Evolutionary conservation across 1,140 invertebrate species (phyloP).

Genomic region (Pteromalus puparum): DNA sequence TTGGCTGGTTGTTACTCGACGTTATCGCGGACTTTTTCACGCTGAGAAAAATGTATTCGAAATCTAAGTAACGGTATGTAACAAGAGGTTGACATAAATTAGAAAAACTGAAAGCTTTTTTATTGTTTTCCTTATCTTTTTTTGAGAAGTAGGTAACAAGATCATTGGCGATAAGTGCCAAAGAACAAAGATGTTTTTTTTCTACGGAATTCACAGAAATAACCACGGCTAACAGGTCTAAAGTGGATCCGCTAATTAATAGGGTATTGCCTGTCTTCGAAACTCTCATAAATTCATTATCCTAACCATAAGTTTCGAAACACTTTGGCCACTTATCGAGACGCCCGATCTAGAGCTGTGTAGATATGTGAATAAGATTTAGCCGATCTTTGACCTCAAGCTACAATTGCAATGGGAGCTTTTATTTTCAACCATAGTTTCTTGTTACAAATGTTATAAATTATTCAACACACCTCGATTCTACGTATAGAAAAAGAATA

Average conservation of each 20-base stretch:
- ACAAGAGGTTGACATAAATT: too few species aligned
- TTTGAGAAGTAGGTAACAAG: too few species aligned
- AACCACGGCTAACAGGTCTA: slow-evolving; percentile 23
- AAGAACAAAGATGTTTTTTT: not conserved
- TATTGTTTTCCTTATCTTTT: too few species aligned
- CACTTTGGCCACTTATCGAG: slow-evolving; percentile 37
- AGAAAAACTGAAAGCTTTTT: too few species aligned
- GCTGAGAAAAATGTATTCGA: not conserved
- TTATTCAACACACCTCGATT: not conserved
- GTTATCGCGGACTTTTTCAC: not conserved
- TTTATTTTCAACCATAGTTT: too few species aligned
- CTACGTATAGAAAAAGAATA: not conserved
- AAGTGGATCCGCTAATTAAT: slow-evolving; percentile 51
- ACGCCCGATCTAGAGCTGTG: slow-evolving; percentile 33
- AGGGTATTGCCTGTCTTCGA: slow-evolving; percentile 28
- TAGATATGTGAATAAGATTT: not conserved
- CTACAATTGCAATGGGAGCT: too few species aligned
- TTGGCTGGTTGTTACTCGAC: too few species aligned
- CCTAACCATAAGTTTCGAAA: slow-evolving; percentile 16
- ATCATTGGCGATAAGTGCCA: too few species aligned
- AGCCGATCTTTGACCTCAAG: not conserved
- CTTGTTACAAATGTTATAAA: not conserved
- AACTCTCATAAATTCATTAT: slow-evolving; percentile 55
- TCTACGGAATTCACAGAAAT: not conserved
- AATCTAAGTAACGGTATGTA: too few species aligned